Evolutionary conservation across 1,140 invertebrate genomes (phyloP), one percentile per base, ranked within the genome.

Genomic region (Penaeus chinensis): DNA sequence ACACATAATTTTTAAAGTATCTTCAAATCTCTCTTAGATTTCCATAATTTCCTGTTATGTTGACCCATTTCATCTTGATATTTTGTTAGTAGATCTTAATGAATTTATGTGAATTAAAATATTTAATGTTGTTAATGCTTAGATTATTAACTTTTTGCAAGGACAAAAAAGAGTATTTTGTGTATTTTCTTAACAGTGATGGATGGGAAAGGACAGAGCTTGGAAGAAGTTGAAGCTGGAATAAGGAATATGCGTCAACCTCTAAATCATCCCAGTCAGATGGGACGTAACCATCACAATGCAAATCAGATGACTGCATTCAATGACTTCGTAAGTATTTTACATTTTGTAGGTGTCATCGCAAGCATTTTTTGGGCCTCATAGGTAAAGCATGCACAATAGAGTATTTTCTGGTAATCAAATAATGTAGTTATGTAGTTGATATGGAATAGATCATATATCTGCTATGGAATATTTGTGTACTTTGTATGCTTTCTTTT

Each of bases 221-320:
- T 87, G 80, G 85, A 87, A 20, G 85, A 87, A 32, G 86, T 87
- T n/a, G 85, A 87, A 42, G 85, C 85, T 77, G 85, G 85, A 24
- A 87, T 87, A 22, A 69, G 85, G 8, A 82, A 61, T 47, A 87
- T 87, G 85, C 84, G 78, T 60, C 85, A 87, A 20, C 76, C 62
- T 11, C 76, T 47, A 8, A 76, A n/a, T 42, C 84, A 80, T n/a
- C 76, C 47, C 19, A 60, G 62, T 27, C 77, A 85, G 10, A 80
- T 85, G 47, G 74, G 32, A 32, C 80, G 77, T 24, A 87, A 87
- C 80, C 85, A 82, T 66, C 71, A 82, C 61, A 76, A 47, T 27
- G 54, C 63, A 18, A 79, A 63, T 65, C 79, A 87, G 27, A 82
- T 87, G 80, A 87, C 78, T 32, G 85, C 85, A 27, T 87, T 87